These are phyloP conservation scores for Octonoba sinensis DNA, from an alignment of 2,888 invertebrate genomes.

Conservation along the genomic window DNA sequence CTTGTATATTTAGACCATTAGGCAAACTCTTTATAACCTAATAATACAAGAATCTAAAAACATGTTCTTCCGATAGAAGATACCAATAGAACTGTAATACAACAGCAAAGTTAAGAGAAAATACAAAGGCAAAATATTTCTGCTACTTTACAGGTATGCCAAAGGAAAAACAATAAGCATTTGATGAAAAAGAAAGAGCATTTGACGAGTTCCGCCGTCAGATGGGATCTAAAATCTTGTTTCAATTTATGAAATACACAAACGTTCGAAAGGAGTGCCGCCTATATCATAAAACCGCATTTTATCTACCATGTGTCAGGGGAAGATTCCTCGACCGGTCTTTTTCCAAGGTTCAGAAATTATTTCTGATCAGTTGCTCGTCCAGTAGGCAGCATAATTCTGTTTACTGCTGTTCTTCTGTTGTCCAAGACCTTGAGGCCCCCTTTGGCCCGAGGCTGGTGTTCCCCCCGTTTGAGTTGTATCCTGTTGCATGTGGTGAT, in stretches of 20 bases:
- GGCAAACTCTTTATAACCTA: constrained; percentile 39
- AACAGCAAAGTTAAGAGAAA: constrained; percentile 57
- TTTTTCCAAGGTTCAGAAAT: no score
- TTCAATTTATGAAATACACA: constrained; percentile 35
- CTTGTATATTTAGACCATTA: constrained; percentile 33
- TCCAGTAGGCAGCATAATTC: constrained; percentile 60
- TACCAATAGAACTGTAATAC: constrained; percentile 45
- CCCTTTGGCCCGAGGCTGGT: constrained; percentile 55
- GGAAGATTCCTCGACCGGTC: constrained; percentile 1
- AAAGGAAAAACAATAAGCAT: constrained; percentile 32
- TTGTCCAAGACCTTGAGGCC: constrained; percentile 59
- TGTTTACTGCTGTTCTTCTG: constrained; percentile 57
- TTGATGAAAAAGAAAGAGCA: constrained; percentile 44
- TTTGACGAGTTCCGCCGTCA: constrained; percentile 56
- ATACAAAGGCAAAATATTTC: constrained; percentile 51
- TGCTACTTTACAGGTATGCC: constrained; percentile 60
- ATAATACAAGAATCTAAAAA: constrained; percentile 53
- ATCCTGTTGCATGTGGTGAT: constrained; percentile 63
- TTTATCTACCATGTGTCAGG: constrained; percentile 25
- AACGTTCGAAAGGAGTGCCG: constrained; percentile 36
- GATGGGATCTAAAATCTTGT: constrained; percentile 53
- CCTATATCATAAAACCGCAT: constrained; percentile 38
- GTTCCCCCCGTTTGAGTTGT: constrained; percentile 52
- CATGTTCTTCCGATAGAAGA: constrained; percentile 44
- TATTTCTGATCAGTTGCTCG: constrained; percentile 41